phyloP scores from a whole-genome alignment of 2,888 invertebrate species.

The Acrocyrtus sp. region DNA sequence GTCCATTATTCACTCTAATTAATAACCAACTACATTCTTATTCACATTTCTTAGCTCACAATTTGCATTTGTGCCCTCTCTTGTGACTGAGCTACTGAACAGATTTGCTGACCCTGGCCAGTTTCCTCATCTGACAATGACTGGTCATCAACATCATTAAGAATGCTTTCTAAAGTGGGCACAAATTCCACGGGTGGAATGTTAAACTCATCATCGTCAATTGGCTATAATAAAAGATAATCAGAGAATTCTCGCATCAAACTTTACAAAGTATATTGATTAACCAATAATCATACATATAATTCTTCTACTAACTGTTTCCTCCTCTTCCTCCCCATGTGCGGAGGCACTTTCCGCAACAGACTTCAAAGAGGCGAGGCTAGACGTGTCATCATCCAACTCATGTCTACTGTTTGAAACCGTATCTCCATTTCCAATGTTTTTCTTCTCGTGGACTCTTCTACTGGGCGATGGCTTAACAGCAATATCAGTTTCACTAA shows the following conservation, averaged over 20 bases:
- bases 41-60: too few relatives aligned
- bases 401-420: conserved; percentile 6
- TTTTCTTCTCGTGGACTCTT: not conserved
- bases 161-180: conserved; percentile 83
- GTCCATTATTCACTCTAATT: too few relatives aligned
- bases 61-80: conserved; percentile 26
- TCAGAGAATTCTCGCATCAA: too few relatives aligned
- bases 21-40: too few relatives aligned
- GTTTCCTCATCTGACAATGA: conserved; percentile 65
- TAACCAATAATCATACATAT: not conserved
- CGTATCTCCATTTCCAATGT: conserved; percentile 13
- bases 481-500: not conserved
- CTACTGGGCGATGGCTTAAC: conserved; percentile 5
- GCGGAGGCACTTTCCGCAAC: conserved; percentile 29
- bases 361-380: conserved; percentile 23
- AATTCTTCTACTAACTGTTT: conserved; percentile 25
- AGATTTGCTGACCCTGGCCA: conserved; percentile 27
- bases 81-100: conserved; percentile 15
- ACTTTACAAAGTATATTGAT: not conserved
- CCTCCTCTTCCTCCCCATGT: conserved; percentile 41
- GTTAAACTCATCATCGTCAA: conserved; percentile 84
- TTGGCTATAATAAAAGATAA: conserved; percentile 68
- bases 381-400: conserved; percentile 27
- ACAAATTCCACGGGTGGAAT: conserved; percentile 80
- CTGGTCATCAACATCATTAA: conserved; percentile 73